These are phyloP conservation scores for Metacarcinus magister DNA, from an alignment of 2,888 invertebrate species.

Conservation along the genomic window DNA sequence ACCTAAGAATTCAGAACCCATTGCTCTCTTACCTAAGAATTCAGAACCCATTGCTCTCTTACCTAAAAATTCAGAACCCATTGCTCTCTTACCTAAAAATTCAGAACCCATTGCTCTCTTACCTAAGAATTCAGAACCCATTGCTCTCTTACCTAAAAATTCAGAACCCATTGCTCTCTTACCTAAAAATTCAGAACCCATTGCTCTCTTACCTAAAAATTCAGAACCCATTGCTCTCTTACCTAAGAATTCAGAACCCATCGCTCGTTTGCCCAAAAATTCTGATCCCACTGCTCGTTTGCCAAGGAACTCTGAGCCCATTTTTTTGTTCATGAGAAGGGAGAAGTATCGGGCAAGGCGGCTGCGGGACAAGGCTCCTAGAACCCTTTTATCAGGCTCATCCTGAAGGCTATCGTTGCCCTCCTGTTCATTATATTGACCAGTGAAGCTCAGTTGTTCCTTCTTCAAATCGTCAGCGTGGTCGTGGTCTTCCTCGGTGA, in stretches of 20 bases:
- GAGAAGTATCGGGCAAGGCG: conserved; percentile 63
- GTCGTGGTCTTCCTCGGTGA: neutral
- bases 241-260: conserved; percentile 76
- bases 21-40: conserved; percentile 69
- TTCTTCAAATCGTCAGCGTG: conserved; percentile 63
- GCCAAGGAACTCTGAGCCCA: conserved; percentile 79
- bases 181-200: conserved; percentile 78
- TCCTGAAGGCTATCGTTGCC: neutral
- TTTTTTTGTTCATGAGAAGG: conserved; percentile 66
- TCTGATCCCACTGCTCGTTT: conserved; percentile 77
- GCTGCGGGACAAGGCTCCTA: neutral
- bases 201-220: conserved; percentile 72
- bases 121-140: conserved; percentile 76
- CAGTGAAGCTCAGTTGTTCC: conserved; percentile 66
- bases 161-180: conserved; percentile 77
- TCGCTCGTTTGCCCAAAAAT: conserved; percentile 72
- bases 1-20: conserved; percentile 71
- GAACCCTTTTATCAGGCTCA: conserved; percentile 56
- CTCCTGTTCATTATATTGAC: conserved; percentile 64
- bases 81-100: conserved; percentile 71
- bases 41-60: conserved; percentile 76
- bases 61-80: conserved; percentile 74
- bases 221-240: conserved; percentile 76
- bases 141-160: conserved; percentile 73
- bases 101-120: conserved; percentile 73